Conservation (phyloP, 2,888 invertebrate species). For the Caenorhabditis parvicauda region DNA sequence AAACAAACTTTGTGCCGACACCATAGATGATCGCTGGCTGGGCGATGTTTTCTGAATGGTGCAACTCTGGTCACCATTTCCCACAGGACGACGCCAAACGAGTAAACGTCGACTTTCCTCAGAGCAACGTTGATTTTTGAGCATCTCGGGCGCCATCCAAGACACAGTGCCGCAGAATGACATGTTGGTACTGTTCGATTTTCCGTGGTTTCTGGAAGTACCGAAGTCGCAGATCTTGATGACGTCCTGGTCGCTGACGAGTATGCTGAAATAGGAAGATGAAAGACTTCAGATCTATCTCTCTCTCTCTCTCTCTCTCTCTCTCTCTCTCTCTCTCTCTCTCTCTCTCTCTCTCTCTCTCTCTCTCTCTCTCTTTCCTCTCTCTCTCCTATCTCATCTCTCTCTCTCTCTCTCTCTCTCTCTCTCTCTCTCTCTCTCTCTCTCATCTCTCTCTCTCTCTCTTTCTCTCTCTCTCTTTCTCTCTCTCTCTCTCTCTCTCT, state of each 20-base stretch:
- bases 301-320: not conserved
- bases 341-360: not conserved
- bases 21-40: constrained; percentile 97
- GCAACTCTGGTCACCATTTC: constrained; percentile 90
- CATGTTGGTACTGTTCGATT: constrained; percentile 75
- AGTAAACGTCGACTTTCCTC: constrained; percentile 99
- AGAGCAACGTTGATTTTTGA: constrained; percentile 90
- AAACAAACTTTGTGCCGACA: constrained; percentile 73
- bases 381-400: not conserved
- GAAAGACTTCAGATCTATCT: not conserved
- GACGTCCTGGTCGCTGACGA: constrained; percentile 65
- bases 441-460: not conserved
- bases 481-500: constrained; percentile 8
- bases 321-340: constrained; percentile 7
- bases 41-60: constrained; percentile 87
- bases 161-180: constrained; percentile 85
- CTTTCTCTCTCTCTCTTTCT: not conserved
- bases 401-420: not conserved
- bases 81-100: constrained; percentile 96
- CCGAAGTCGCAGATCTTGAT: constrained; percentile 97
- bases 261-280: constrained; percentile 61
- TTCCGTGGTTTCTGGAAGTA: constrained; percentile 70
- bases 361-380: constrained; percentile 2
- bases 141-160: constrained; percentile 99
- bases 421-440: constrained; percentile 2